These are phyloP conservation scores for Macropus fuliginosus DNA, from an alignment of 2,797 vertebrate genomes.

Conservation along the genomic window DNA sequence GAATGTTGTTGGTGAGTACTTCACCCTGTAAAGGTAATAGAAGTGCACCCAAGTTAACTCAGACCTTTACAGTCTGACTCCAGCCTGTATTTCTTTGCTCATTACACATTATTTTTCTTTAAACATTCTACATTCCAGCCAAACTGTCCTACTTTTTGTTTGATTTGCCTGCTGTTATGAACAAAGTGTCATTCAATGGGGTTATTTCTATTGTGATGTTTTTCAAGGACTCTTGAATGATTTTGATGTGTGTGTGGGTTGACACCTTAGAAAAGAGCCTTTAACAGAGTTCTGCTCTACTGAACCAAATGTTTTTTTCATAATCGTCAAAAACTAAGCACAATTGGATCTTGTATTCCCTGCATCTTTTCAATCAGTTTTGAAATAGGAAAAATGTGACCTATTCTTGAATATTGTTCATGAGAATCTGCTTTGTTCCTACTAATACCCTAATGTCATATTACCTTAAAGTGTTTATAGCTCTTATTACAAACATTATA, in stretches of 20 bases:
- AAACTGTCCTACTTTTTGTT: neutral
- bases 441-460: neutral
- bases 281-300: neutral
- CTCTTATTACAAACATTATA: slow-evolving; percentile 40
- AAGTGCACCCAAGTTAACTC: neutral
- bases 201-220: neutral
- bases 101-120: neutral
- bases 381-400: neutral
- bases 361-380: neutral
- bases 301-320: neutral
- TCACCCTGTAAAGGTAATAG: neutral
- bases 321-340: neutral
- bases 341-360: neutral
- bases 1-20: neutral
- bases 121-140: neutral
- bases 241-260: neutral
- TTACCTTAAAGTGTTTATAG: neutral
- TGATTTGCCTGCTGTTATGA: neutral
- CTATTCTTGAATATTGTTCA: neutral
- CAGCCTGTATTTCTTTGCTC: neutral
- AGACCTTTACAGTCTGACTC: neutral
- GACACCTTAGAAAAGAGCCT: neutral
- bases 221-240: neutral
- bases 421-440: neutral
- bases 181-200: neutral